Evolutionary conservation across 2,797 vertebrate genomes (phyloP), one percentile per base, ranked within the genome.

Genomic region (Delichon dasypus): DNA sequence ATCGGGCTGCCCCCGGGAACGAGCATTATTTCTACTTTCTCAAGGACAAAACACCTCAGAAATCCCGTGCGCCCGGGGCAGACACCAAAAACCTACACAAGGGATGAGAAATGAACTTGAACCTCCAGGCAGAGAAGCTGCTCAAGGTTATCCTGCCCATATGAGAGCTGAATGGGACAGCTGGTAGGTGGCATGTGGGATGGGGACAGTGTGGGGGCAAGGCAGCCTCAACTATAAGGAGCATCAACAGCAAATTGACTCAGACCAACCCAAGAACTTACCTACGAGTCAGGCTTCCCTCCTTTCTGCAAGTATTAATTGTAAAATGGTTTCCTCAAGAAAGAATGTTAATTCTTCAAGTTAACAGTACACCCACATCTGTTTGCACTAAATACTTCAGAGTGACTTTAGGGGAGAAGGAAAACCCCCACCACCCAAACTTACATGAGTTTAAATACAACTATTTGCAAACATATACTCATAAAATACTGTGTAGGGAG

Each of bases 341-440:
- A 86, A 42, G 45, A 57, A 40, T 26, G 85, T 53, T 55, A 85
- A 72, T 77, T 80, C 72, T 74, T 75, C 57, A 29, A 42, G 42
- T 61, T 77, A 72, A 64, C n/a, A n/a, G 71, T 22, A 55, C 5
- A 50, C 40, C 47, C 45, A 58, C 87, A 73, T 84, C 93, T 93
- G 62, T 86, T 87, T 57, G 77, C 62, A 90, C 76, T 65, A 86
- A 88, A 89, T 91, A 94, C 86, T 92, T 90, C 76, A 84, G 89
- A 94, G 50, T 60, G 51, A 36, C 42, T 93, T 88, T 12, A 32
- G 22, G 55, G 67, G 78, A 57, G 62, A 70, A 76, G 67, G 44
- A 67, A 60, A 85, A 82, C 60, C 58, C 11, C 22, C 73, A 42
- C 40, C 26, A 74, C 38, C 38, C 64, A 64, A 70, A 62, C 11